Evolutionary conservation across 2,888 invertebrate species (phyloP), one percentile per base, ranked within the genome.

Genomic region (Drosophila falleni): DNA sequence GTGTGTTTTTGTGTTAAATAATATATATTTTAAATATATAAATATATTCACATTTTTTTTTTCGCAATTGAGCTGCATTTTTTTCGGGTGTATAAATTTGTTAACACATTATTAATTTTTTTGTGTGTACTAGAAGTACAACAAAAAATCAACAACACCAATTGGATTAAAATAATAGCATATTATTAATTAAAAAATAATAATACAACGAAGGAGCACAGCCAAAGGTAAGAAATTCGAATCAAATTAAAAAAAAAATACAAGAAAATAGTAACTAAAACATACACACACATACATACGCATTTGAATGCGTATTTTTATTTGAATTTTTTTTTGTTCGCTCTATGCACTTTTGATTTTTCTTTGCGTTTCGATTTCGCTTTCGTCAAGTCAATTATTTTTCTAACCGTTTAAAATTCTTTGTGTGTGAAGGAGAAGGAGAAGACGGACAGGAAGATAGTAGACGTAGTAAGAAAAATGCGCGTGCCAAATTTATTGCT

Each of bases 91-190:
- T 31, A 41, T 9, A 37, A 23, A 13, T 16, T 49, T 13, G 13
- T 11, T 23, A 33, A 42, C 33, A 54, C 29, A 19, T 29, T 35
- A 35, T 42, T 33, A 33, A 37, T 51, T 26, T 46, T 44, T 47
- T 56, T 41, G 51, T 53, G 46, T 37, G 33, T 53, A 44, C 44
- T 3, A 44, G 23, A 44, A 44, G 23, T 23, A 44, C 44, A 26
- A 44, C 23, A 44, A 44, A 23, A 50, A 26, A 33, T n/a, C 47
- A 16, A 41, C 37, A 55, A 29, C 42, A 49, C 9, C 23, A 54
- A 71, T 53, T 66, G 74, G 73, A 77, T 78, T 66, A 74, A 71
- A 60, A 13, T 13, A 44, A n/a, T 19, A 23, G 5, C 5, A 44
- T 42, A 23, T 44, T 44, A 44, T 44, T 44, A 37, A 13, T 2